phyloP scores from a whole-genome alignment of 37 sponge, comb jelly and placozoan genomes.

The Tethya wilhelma region DNA sequence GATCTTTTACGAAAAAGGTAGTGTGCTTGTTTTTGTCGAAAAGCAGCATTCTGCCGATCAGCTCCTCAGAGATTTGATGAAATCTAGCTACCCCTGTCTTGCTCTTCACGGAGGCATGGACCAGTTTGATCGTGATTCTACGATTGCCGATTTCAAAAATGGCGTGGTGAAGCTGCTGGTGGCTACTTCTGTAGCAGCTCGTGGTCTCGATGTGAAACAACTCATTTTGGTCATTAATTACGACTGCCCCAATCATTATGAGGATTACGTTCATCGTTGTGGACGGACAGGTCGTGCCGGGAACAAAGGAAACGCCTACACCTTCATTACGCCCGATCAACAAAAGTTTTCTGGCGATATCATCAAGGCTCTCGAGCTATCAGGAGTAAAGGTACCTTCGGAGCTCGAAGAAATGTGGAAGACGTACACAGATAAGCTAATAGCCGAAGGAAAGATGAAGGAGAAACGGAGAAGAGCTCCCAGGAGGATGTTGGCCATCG shows the following conservation, averaged over 20 bases:
- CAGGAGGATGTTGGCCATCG: constrained; percentile 59
- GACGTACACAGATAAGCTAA: constrained; percentile 74
- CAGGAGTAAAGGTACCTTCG: constrained; percentile 74
- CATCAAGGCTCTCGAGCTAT: constrained; percentile 90
- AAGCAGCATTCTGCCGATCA: constrained; percentile 90
- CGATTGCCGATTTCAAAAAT: constrained; percentile 94
- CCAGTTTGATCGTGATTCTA: constrained; percentile 93
- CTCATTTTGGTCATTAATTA: constrained; percentile 95
- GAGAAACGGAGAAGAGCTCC: constrained; percentile 16
- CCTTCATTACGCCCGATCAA: constrained; percentile 90
- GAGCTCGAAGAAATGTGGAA: constrained; percentile 92
- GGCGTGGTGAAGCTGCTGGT: constrained; percentile 86
- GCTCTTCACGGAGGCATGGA: constrained; percentile 99
- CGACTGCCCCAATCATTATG: constrained; percentile 99
- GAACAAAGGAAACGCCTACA: constrained; percentile 94
- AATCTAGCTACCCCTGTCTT: constrained; percentile 89
- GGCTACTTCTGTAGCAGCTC: constrained; percentile 98
- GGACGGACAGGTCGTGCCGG: constrained; percentile 99
- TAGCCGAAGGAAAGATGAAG: constrained; percentile 77
- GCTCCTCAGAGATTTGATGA: constrained; percentile 91
- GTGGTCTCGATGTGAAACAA: constrained; percentile 95
- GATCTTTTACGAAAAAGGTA: constrained; percentile 84
- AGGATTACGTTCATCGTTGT: constrained; percentile 99
- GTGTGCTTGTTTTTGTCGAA: constrained; percentile 94
- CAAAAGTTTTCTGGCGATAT: constrained; percentile 84